phyloP scores from a whole-genome alignment of 1,140 invertebrate species.

The Drosophila seguyi region DNA sequence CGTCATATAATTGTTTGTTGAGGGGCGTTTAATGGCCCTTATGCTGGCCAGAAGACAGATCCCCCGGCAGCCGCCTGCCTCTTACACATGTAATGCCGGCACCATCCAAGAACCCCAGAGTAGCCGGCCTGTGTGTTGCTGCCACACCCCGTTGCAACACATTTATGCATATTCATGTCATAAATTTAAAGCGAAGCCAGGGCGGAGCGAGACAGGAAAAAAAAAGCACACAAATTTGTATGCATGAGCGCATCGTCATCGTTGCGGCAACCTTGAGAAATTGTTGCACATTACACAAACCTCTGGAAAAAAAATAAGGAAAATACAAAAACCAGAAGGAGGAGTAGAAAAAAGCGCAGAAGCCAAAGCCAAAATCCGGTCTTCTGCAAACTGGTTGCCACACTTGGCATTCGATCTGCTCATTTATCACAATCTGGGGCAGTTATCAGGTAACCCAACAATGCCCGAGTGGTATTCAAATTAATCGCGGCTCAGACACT shows the following conservation, averaged over 20 bases:
- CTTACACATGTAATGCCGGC: constrained; percentile 64
- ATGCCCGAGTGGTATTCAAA: constrained; percentile 32
- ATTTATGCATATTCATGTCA: constrained; percentile 83
- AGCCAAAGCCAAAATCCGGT: constrained; percentile 40
- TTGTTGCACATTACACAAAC: constrained; percentile 46
- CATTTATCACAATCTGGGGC: constrained; percentile 53
- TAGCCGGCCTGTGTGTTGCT: constrained; percentile 3
- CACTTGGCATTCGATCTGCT: constrained; percentile 50
- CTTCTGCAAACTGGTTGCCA: constrained; percentile 55
- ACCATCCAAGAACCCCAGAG: constrained; percentile 48
- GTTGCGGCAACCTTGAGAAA: constrained; percentile 73
- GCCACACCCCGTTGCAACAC: constrained; percentile 72
- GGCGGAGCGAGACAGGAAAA: constrained; percentile 5
- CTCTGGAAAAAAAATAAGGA: constrained; percentile 6
- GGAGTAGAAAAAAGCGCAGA: constrained; percentile 26
- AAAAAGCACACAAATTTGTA: constrained; percentile 46
- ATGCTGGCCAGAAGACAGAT: constrained; percentile 28
- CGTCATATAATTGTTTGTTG: constrained; percentile 76
- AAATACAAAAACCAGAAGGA: background rate
- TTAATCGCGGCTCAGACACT: constrained; percentile 20
- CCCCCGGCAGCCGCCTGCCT: constrained; percentile 9
- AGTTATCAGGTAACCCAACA: constrained; percentile 15
- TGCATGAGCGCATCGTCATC: constrained; percentile 69
- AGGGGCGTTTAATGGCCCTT: constrained; percentile 76
- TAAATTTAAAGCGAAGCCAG: constrained; percentile 61